Base-by-base conservation (phyloP, 2,113 vertebrate species). In the Chaetura pelagica region DNA sequence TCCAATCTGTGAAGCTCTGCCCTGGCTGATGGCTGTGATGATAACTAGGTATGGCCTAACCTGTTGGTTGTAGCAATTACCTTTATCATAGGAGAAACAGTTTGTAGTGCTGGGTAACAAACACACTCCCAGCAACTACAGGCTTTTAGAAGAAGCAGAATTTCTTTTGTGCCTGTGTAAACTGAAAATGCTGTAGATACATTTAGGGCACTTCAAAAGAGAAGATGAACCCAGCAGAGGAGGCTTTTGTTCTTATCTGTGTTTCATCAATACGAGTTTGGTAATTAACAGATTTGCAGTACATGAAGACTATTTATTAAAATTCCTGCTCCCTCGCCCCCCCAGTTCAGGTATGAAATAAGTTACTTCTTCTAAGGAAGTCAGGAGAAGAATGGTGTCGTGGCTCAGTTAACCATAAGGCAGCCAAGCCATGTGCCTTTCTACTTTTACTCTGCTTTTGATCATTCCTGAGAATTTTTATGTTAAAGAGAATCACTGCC, bases 121-220 rank as follows among this genome's bases (percentile, higher is more conserved):
- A 48, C 21, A 34, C 11, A 9, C 17, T 44, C 27, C 23, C 29
- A 14, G 0, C 7, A 8, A 15, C 14, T 15, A 4, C 40, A 2
- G 40, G 69, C 51, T 46, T 58, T 57, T 27, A 30, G 48, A 42
- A 82, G 55, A 21, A 67, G 10, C 14, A 54, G 46, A 20, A 6
- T 51, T 87, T 54, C 20, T 74, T 34, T n/a, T 81, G 64, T n/a
- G 38, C 17, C n/a, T 0, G 0, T 22, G 12, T n/a, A 46, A 46
- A 58, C 34, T 76, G 54, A 18, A 83, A 82, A 38, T 6, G 4
- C 1, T 12, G 6, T 24, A 2, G 10, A 7, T 7, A 34, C 7
- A 4, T 22, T 66, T 13, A 69, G 51, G 69, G 27, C 64, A 62
- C 29, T 68, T 73, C 7, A 35, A 63, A 72, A 38, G 15, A 5